These are phyloP conservation scores for Cepaea hortensis DNA, from an alignment of 2,888 invertebrate species.

Conservation along the genomic window DNA sequence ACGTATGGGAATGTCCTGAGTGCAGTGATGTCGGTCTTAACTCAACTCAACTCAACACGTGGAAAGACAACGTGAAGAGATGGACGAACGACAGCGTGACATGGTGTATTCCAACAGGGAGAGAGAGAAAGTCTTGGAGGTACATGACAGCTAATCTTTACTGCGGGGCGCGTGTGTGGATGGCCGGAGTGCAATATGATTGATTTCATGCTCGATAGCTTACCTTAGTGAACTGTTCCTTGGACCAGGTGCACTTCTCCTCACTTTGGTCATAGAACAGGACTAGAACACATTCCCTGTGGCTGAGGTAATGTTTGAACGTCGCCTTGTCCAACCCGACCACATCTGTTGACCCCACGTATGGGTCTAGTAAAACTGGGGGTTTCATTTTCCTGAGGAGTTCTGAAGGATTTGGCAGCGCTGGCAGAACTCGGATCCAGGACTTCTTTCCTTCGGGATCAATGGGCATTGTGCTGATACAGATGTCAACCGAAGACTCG, in stretches of 20 bases:
- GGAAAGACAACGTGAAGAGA: too few species aligned
- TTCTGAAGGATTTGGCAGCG: not conserved
- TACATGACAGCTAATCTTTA: too few species aligned
- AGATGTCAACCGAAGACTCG: too few species aligned
- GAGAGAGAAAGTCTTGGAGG: too few species aligned
- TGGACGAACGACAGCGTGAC: too few species aligned
- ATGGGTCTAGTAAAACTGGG: not conserved
- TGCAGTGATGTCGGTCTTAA: too few species aligned
- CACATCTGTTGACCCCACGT: not conserved
- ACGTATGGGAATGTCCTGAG: too few species aligned
- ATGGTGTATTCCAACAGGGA: too few species aligned
- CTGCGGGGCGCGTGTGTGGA: too few species aligned
- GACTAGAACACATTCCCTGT: conserved; percentile 22
- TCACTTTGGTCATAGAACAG: conserved; percentile 37
- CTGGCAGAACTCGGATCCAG: not conserved
- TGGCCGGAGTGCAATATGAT: too few species aligned
- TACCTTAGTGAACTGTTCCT: conserved; percentile 29
- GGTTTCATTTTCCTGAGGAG: not conserved
- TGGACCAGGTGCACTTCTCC: conserved; percentile 27
- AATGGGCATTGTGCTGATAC: too few species aligned
- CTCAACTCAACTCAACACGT: too few species aligned
- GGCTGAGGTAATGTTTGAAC: not conserved
- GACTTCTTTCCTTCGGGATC: not conserved
- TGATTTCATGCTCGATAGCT: not conserved
- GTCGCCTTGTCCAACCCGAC: not conserved